Percentiles rank a stretch among this genome's conserved stretches.
phyloP scores from a whole-genome alignment of 2,797 vertebrate genomes.

The Alauda arvensis region DNA sequence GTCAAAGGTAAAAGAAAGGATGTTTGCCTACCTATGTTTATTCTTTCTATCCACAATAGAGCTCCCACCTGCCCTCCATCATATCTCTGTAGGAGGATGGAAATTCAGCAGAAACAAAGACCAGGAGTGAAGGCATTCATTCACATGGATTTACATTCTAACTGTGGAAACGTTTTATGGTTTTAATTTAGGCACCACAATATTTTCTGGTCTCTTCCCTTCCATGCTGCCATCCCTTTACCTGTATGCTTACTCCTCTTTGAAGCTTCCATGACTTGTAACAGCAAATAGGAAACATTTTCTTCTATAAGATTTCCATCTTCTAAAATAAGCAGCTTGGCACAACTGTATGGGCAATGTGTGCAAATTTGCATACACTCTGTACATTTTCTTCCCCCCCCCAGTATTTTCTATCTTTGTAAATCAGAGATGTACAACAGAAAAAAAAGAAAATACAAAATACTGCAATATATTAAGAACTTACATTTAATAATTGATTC shows the following conservation, averaged over 20 bases:
- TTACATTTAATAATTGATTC: constrained; percentile 26
- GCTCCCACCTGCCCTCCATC: neutral
- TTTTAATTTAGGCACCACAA: neutral
- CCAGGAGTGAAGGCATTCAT: neutral
- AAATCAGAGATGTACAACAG: neutral
- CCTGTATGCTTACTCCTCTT: neutral
- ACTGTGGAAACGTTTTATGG: neutral
- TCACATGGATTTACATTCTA: neutral
- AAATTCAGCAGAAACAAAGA: neutral
- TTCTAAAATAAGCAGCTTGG: neutral
- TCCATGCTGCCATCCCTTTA: neutral
- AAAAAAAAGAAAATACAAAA: neutral
- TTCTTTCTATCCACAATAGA: neutral
- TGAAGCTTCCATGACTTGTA: neutral
- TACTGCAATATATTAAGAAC: constrained; percentile 18
- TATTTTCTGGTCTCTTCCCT: neutral
- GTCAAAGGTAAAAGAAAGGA: neutral
- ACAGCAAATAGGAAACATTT: neutral
- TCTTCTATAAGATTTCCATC: neutral
- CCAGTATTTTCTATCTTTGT: neutral
- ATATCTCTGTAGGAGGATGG: neutral
- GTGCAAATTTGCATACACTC: neutral
- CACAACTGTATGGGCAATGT: neutral
- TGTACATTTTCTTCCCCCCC: rapidly evolving
- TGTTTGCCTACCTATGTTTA: neutral